Evolutionary conservation across 2,888 invertebrate species (phyloP).

Genomic region (Dysmachus trigonus): DNA sequence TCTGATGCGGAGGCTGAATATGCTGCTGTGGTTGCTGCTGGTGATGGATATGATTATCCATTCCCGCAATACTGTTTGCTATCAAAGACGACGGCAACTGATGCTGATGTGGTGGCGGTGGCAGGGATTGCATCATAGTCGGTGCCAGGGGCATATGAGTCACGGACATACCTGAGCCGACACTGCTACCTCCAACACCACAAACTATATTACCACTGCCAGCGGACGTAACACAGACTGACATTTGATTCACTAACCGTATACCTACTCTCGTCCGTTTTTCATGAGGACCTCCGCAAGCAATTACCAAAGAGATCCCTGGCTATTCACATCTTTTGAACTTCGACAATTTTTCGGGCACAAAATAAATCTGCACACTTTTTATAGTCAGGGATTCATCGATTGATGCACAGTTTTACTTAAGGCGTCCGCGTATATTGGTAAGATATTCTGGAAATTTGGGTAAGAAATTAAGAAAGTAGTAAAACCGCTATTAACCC

Average conservation of each 20-base stretch:
- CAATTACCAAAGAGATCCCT: not conserved
- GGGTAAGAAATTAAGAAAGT: not conserved
- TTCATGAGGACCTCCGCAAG: not conserved
- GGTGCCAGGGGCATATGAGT: constrained; percentile 51
- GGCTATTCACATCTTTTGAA: not conserved
- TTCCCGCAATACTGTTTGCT: constrained; percentile 44
- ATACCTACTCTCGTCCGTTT: not conserved
- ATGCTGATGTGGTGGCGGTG: constrained; percentile 55
- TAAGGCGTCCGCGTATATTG: not conserved
- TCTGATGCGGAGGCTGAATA: constrained; percentile 55
- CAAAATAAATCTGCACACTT: not conserved
- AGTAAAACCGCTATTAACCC: not conserved
- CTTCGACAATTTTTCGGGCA: not conserved
- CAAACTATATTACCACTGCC: constrained; percentile 44
- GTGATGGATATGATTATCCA: constrained; percentile 47
- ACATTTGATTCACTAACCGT: constrained; percentile 47
- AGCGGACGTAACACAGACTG: constrained; percentile 52
- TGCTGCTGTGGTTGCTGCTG: constrained; percentile 39
- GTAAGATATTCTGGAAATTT: not conserved
- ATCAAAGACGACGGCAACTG: constrained; percentile 45
- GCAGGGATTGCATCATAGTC: constrained; percentile 63
- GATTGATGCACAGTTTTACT: not conserved
- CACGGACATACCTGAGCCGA: constrained; percentile 46
- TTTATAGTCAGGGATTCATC: not conserved
- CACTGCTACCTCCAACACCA: constrained; percentile 41